phyloP scores from a whole-genome alignment of 2,888 invertebrate genomes.

The Margaritifera margaritifera region DNA sequence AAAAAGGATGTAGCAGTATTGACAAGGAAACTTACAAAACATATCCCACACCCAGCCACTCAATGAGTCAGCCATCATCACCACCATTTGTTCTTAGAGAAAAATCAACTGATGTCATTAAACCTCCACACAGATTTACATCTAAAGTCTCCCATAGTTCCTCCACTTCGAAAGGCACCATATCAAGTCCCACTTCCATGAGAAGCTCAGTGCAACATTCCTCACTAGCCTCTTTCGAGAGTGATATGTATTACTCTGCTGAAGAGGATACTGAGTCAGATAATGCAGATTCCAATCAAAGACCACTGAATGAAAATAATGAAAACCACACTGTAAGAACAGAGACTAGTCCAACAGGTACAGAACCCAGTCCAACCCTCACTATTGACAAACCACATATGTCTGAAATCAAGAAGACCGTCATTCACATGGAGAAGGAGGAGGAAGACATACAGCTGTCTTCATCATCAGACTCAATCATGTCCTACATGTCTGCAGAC shows the following conservation, averaged over 20 bases:
- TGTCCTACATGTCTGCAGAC: slow-evolving; percentile 63
- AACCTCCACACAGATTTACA: slow-evolving; percentile 14
- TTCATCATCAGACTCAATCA: slow-evolving; percentile 41
- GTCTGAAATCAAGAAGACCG: slow-evolving; percentile 17
- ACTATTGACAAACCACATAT: slow-evolving; percentile 12
- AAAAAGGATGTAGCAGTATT: too few species aligned
- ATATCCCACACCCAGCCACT: too few species aligned
- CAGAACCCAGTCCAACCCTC: slow-evolving; percentile 7
- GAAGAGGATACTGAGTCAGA: slow-evolving; percentile 81
- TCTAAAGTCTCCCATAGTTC: slow-evolving; percentile 13
- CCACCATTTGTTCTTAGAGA: slow-evolving; percentile 31
- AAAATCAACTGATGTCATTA: slow-evolving; percentile 26
- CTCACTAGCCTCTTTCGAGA: slow-evolving; percentile 59
- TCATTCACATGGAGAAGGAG: slow-evolving; percentile 24
- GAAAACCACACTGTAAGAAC: slow-evolving; percentile 3
- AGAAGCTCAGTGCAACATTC: slow-evolving; percentile 27
- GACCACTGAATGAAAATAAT: slow-evolving; percentile 23
- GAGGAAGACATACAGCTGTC: slow-evolving; percentile 20
- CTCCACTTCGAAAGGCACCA: slow-evolving; percentile 27
- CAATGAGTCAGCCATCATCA: slow-evolving; percentile 24
- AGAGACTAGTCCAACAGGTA: slow-evolving; percentile 17
- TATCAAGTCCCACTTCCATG: slow-evolving; percentile 8
- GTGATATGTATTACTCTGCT: slow-evolving; percentile 92
- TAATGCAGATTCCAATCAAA: slow-evolving; percentile 14
- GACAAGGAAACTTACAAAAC: too few species aligned